Evolutionary conservation across 1,140 invertebrate species (phyloP), one percentile per base, ranked within the genome.

Genomic region (Hermetia illucens): DNA sequence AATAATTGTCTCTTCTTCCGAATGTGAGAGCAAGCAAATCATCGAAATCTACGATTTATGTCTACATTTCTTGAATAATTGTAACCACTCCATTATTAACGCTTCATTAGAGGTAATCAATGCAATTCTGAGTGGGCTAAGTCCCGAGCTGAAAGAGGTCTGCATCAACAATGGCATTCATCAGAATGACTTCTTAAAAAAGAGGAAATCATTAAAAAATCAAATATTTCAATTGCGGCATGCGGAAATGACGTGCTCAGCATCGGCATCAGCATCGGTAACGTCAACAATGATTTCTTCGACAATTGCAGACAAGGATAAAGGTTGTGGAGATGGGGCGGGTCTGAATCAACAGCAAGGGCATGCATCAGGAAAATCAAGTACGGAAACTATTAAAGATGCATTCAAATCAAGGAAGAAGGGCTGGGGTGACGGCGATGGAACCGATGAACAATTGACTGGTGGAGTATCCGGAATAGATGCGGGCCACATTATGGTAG

Each of bases 41-140:
- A 52, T 71, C 46, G 63, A 82, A 71, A 69, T 86, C 39, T 83
- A 82, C 57, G 80, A 86, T 63, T 59, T 82, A 40, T 74, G 79
- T 53, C 56, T 87, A 40, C 65, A 76, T 55, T 75, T 73, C 52
- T 64, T 72, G 30, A 68, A 70, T 46, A 66, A 56, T 45, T 74
- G 78, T 54, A 51, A 46, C 31, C 81, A 83, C 60, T 82, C 82
- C 62, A 70, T 85, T 16, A 69, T 82, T 44, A 82, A 80, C 47
- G 74, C 80, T 21, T 68, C 77, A 42, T 61, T 88, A 30, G 83
- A 88, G 63, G 74, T 78, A 13, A 61, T 86, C 25, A 70, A 72
- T 45, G 72, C 82, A 48, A 58, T 86, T 19, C 53, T 87, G 2
- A 71, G 74, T 47, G 63, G 61, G 29, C 68, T 72, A 12, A 13